Evolutionary conservation across 2,113 vertebrate genomes (phyloP), one percentile per base, ranked within the genome.

Genomic region (Lophura nycthemera): DNA sequence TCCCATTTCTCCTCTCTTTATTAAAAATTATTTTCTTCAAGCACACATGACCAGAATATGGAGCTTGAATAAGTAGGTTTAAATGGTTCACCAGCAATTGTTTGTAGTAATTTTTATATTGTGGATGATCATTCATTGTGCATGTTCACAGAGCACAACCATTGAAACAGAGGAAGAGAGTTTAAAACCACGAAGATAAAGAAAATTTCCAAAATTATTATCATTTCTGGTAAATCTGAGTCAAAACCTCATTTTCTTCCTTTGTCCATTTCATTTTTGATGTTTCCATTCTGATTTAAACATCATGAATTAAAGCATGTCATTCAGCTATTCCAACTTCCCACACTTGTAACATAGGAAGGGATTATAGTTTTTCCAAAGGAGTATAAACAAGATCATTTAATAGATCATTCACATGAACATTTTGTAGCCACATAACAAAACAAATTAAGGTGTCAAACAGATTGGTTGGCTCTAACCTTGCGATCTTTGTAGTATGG

Each of bases 401-500:
- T 60, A 45, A 73, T 14, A 45, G 11, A 74, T 40, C 13, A 14
- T 18, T 47, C 69, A 45, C 25, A 38, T 21, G 71, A 85, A 34
- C 13, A 15, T 34, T 24, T 40, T 52, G 64, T 61, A 42, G 13
- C 42, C 73, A 32, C n/a, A 10, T 4, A 64, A 27, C 54, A 47
- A 83, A 60, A 4, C n/a, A 66, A 57, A 21, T 30, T 10, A 47
- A 66, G 77, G 70, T 29, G 22, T 10, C n/a, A 67, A 64, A 8
- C 5, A 13, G 50, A 11, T 30, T 24, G 4, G 3, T 16, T 71
- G 27, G 11, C 29, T 81, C 97, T 97, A 89, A 99, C 99, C 98
- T 98, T 98, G 66, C 98, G 97, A 93, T 98, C 98, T 95, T 96
- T 98, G 97, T 99, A 99, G 96, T 98, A 99, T 0, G 98, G 98